Percentiles rank a stretch among this genome's conserved stretches.
phyloP scores from a whole-genome alignment of 2,113 vertebrate genomes.

The Mesitornis unicolor region DNA sequence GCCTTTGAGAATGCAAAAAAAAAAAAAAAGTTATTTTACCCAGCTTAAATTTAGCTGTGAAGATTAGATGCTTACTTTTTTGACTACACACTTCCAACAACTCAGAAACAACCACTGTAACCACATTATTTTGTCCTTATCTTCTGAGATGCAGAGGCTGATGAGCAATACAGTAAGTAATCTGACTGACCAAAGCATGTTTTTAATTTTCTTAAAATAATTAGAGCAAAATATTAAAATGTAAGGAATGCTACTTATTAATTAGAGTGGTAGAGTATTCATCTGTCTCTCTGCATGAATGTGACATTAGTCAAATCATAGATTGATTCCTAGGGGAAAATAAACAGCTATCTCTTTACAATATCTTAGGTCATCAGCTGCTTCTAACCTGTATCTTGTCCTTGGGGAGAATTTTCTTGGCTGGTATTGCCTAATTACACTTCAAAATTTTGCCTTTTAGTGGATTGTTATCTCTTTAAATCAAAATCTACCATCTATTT shows the following conservation, averaged over 20 bases:
- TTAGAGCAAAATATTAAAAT: neutral
- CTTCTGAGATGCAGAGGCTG: neutral
- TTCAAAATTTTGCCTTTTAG: neutral
- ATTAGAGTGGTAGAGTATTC: neutral
- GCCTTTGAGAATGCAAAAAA: neutral
- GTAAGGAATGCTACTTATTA: neutral
- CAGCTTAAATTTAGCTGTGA: neutral
- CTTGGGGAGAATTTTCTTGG: neutral
- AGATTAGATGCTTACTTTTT: neutral
- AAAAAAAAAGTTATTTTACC: neutral
- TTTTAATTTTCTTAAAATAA: neutral
- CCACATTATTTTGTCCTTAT: neutral
- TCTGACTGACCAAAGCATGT: neutral
- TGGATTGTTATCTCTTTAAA: neutral
- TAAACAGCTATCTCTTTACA: neutral
- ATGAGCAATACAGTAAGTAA: neutral
- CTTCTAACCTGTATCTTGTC: neutral
- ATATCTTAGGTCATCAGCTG: neutral
- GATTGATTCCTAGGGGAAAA: conserved; percentile 1
- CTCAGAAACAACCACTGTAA: neutral
- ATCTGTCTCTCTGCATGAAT: neutral
- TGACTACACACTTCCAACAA: neutral
- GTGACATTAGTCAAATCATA: neutral
- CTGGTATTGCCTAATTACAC: neutral
- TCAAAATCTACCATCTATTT: neutral